Evolutionary conservation across 2,888 invertebrate genomes (phyloP), one percentile per base, ranked within the genome.

Genomic region (Ametastegia equiseti): DNA sequence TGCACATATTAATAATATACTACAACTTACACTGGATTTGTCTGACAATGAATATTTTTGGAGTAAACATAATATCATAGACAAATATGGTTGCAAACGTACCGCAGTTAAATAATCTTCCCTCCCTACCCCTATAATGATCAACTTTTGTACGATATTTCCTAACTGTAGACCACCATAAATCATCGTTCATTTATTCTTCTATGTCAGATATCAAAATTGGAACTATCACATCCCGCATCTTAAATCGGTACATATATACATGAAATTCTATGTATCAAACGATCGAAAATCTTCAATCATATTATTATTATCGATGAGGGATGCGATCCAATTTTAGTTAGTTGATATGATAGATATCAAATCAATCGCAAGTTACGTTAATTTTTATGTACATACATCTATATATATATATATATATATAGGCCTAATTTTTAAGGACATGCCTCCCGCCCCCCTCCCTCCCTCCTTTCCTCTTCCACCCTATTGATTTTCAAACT

Each of bases 361-460:
- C 86, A 84, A 84, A 87, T 30, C 3, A 86, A 87, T 86, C 86
- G 86, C 88, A 89, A 89, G 88, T 90, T 90, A 88, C 88, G 89
- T 90, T 90, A 39, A 67, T 89, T 86, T 87, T 87, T 87, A 87
- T 90, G 89, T 91, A 90, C 85, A 85, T 85, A 87, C 84, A 83
- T 83, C 86, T 83, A 83, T 81, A 82, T 47, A 65, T 65, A 33
- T 23, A 33, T 33, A 65, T 60, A 42, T 42, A 73, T 73, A 67
- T 23, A 77, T 63, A 36, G 69, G 69, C 54, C 36, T 54, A 63
- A 78, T 78, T 78, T 78, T 57, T 60, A 78, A 60, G 42, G 23
- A 36, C 15, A 27, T 71, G 6, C n/a, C 30, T 63, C n/a, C 63
- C 63, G 6, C 30, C 30, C 15, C 11, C 2, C 13, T 13, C 27